Evolutionary conservation across 2,797 vertebrate species (phyloP), one percentile per base, ranked within the genome.

Genomic region (Macropodus opercularis): DNA sequence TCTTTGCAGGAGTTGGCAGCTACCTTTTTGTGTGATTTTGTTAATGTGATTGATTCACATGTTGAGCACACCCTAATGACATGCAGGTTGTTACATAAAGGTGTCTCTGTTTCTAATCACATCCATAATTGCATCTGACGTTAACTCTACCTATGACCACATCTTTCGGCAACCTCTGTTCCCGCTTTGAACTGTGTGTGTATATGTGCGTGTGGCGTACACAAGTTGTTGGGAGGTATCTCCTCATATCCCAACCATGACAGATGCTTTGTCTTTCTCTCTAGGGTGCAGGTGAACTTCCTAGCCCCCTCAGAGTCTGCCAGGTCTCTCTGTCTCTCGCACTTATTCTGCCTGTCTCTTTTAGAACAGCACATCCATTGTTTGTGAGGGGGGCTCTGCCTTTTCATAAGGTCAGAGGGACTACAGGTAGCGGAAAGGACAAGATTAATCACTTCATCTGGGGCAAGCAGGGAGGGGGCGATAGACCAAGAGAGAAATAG

Each of bases 401-500:
- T 79, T 79, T 80, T 76, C 71, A 62, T 43, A 47, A 85, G 85
- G 87, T 86, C 84, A 87, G 47, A 60, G 63, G 69, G 75, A 76
- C 77, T 80, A 81, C 82, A 90, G 87, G 85, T 90, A 89, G 73
- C 69, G 54, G 75, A 86, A 85, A 87, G 70, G 83, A 85, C 77
- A 80, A 81, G 80, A 87, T 86, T 80, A 88, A 88, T 89, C 81
- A 72, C 80, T 82, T 72, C 62, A 83, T 87, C 75, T 73, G 56
- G 69, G 76, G 61, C 51, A 62, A 58, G 50, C 41, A 10, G 41
- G 43, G 76, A 44, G 60, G 53, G 70, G 68, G 68, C 2, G 63
- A 75, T 70, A 68, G 71, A 81, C 47, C 51, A 5, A 77, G 57
- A 81, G 80, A 65, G 74, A 67, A 72, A 76, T 66, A 73, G 70